Conservation (phyloP, 2,797 vertebrate genomes). For the Salmo trutta region DNA sequence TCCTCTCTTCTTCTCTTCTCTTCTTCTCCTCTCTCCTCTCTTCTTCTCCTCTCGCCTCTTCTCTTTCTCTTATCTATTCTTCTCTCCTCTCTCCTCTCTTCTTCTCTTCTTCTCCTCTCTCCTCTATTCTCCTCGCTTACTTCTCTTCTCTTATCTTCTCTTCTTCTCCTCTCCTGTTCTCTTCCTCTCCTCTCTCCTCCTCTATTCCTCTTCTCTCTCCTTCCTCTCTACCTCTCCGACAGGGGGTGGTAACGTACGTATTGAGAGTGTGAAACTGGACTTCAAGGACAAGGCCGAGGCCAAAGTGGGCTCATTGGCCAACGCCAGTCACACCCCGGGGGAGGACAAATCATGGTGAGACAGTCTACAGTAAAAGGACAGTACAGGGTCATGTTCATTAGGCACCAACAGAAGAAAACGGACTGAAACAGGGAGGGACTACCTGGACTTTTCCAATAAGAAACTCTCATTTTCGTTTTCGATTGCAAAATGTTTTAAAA, state of each 20-base stretch:
- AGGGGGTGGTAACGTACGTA: constrained; percentile 85
- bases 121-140: no score
- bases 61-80: no score
- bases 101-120: constrained; percentile 23
- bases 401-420: background rate
- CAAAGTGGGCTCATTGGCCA: constrained; percentile 85
- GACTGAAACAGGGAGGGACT: background rate
- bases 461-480: background rate
- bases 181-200: constrained; percentile 27
- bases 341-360: constrained; percentile 81
- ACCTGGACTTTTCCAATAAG: background rate
- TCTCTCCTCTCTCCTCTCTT: constrained; percentile 6
- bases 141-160: no score
- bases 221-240: background rate
- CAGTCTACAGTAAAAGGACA: background rate
- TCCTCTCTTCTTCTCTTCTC: no score
- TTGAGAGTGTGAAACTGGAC: constrained; percentile 85
- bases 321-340: constrained; percentile 81
- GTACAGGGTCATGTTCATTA: background rate
- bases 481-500: background rate
- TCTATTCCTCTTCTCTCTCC: background rate
- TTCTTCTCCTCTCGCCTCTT: background rate
- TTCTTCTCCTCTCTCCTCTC: no score
- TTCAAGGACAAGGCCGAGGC: constrained; percentile 88
- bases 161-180: background rate